Evolutionary conservation across 2,113 vertebrate genomes (phyloP).

Genomic region (Myotis brandtii): DNA sequence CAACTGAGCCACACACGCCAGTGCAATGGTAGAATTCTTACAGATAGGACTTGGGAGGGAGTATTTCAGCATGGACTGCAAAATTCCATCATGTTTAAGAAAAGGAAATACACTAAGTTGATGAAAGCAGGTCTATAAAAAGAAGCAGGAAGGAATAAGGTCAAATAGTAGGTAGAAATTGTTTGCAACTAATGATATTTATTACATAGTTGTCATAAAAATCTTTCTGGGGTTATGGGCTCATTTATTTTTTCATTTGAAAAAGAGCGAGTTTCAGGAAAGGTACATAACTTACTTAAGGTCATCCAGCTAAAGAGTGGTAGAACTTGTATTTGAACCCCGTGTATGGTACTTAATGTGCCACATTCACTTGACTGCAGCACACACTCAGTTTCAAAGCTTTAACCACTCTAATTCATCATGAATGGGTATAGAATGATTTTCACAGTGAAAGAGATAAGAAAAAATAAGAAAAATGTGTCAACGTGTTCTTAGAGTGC

Average conservation of each 20-base stretch:
- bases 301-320: neutral
- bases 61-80: neutral
- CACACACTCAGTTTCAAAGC: neutral
- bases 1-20: neutral
- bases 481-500: neutral
- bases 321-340: neutral
- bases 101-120: neutral
- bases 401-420: slow-evolving; percentile 1
- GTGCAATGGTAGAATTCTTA: neutral
- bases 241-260: slow-evolving; percentile 17
- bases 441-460: neutral
- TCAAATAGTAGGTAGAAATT: neutral
- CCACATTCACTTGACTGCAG: neutral
- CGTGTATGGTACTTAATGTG: neutral
- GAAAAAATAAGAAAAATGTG: slow-evolving; percentile 14
- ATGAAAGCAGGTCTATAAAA: neutral
- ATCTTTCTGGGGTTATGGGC: neutral
- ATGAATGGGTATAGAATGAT: slow-evolving; percentile 13
- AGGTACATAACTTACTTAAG: neutral
- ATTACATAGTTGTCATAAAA: neutral
- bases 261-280: neutral
- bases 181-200: neutral
- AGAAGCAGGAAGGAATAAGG: neutral
- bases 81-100: neutral
- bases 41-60: neutral